Evolutionary conservation across 2,797 vertebrate species (phyloP).

Genomic region (Monodelphis domestica): DNA sequence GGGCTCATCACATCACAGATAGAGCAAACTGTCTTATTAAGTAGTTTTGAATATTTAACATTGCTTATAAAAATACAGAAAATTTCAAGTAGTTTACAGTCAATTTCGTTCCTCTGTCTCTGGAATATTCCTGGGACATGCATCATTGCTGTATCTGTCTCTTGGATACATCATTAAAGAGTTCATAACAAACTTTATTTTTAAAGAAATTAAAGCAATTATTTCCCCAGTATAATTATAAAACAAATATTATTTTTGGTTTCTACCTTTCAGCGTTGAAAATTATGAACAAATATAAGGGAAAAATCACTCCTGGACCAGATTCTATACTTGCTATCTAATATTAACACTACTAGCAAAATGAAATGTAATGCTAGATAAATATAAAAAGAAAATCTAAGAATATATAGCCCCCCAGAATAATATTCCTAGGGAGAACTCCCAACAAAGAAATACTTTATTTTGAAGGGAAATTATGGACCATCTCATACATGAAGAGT

Average conservation of each 20-base stretch:
- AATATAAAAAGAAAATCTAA: background rate
- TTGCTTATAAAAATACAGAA: background rate
- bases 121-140: background rate
- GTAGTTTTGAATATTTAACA: slow-evolving; percentile 40
- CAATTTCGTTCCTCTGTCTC: background rate
- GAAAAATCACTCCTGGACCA: slow-evolving; percentile 10
- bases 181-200: background rate
- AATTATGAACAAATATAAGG: background rate
- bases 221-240: slow-evolving; percentile 17
- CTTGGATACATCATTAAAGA: background rate
- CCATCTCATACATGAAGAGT: background rate
- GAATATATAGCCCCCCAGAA: background rate
- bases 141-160: background rate
- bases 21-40: background rate
- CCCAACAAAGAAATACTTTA: background rate
- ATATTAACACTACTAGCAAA: background rate
- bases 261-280: slow-evolving; percentile 7
- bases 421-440: background rate
- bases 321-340: background rate
- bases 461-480: background rate
- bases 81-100: background rate
- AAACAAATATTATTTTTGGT: background rate
- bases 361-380: background rate
- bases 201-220: slow-evolving; percentile 2
- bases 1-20: fast-evolving